A percentile compares a stretch with the other conserved stretches of the same genome.
These are phyloP conservation scores for Myopa testacea DNA, from an alignment of 2,888 invertebrate species.

Conservation along the genomic window DNA sequence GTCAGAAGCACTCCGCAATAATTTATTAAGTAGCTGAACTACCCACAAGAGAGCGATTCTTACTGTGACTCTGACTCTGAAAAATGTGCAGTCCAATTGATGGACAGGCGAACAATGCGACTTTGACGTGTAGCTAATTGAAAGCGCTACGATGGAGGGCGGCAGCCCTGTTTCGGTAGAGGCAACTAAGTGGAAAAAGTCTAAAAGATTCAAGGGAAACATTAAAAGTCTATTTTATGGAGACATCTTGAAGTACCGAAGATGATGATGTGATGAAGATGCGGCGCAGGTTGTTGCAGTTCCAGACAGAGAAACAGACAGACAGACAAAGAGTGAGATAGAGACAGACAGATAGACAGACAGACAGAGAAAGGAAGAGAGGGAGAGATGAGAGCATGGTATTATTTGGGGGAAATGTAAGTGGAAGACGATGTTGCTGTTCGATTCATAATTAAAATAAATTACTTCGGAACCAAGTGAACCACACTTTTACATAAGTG, in stretches of 20 bases:
- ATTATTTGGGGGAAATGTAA: background rate
- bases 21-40: slow-evolving; percentile 23
- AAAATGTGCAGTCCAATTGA: slow-evolving; percentile 40
- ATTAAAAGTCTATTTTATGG: slow-evolving; percentile 20
- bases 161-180: background rate
- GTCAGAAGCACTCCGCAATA: slow-evolving; percentile 16
- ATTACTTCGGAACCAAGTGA: background rate
- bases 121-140: slow-evolving; percentile 63
- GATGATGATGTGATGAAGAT: background rate
- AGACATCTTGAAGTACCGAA: slow-evolving; percentile 3
- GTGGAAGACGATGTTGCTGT: background rate
- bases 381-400: background rate
- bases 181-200: background rate
- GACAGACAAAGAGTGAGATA: too few relatives aligned
- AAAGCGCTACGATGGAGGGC: slow-evolving; percentile 47
- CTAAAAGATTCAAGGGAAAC: background rate
- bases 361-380: background rate
- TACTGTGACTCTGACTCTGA: slow-evolving; percentile 12
- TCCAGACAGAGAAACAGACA: background rate
- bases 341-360: too few relatives aligned
- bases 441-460: background rate
- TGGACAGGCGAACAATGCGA: slow-evolving; percentile 54
- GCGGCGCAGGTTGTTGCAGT: background rate
- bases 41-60: background rate
- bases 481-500: background rate